A percentile compares a stretch with the other conserved stretches of the same genome.
These are phyloP conservation scores for Siniperca scherzeri DNA, from an alignment of 2,797 vertebrate species.

Conservation along the genomic window DNA sequence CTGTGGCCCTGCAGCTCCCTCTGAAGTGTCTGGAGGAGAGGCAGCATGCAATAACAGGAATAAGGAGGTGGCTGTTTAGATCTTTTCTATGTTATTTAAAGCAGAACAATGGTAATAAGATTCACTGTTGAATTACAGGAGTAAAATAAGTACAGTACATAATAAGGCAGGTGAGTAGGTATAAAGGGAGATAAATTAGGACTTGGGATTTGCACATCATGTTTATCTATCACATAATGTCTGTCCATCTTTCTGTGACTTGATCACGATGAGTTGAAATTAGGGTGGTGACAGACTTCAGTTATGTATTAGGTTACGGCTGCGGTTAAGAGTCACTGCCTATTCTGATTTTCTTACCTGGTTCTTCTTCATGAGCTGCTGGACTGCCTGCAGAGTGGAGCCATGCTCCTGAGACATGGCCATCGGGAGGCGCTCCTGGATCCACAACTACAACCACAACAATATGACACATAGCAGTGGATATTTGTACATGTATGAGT, in stretches of 20 bases:
- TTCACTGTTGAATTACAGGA: neutral
- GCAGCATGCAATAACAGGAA: neutral
- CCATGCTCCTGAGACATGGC: conserved; percentile 91
- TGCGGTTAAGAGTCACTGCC: neutral
- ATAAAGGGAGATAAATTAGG: neutral
- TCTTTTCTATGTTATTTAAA: neutral
- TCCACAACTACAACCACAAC: conserved; percentile 88
- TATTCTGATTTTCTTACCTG: conserved; percentile 82
- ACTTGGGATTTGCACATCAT: neutral
- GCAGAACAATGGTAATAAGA: neutral
- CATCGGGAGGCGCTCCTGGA: conserved; percentile 93
- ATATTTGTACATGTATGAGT: neutral
- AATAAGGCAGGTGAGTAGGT: neutral
- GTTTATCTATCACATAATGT: neutral
- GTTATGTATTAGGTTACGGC: too few species aligned
- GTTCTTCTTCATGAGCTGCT: conserved; percentile 97
- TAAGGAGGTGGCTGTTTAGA: neutral
- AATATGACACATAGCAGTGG: conserved; percentile 9
- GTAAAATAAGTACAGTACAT: neutral
- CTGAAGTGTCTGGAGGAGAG: conserved; percentile 83
- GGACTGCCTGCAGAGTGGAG: conserved; percentile 90
- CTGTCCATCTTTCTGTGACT: neutral
- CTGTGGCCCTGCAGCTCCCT: conserved; percentile 92
- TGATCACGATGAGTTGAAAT: neutral
- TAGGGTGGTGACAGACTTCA: neutral